A percentile compares a stretch with the other conserved stretches of the same genome.
Evolutionary conservation across 2,797 vertebrate genomes (phyloP).

Genomic region (Psittacula derbiana): DNA sequence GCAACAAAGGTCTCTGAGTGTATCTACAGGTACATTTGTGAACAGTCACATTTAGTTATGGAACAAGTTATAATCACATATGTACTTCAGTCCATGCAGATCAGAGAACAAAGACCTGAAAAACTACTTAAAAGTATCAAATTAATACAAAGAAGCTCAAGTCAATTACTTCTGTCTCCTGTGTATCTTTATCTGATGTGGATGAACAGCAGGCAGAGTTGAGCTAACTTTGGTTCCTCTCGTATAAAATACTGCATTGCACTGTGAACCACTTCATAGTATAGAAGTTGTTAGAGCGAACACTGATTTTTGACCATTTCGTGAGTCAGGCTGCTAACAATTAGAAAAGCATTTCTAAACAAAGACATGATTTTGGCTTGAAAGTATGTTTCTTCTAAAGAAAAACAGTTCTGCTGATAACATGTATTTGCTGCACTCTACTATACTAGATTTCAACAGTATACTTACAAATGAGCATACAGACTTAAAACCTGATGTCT

Average conservation of each 20-base stretch:
- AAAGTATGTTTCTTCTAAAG: background rate
- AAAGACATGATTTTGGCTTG: background rate
- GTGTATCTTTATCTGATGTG: background rate
- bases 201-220: background rate
- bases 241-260: background rate
- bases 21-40: background rate
- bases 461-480: background rate
- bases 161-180: background rate
- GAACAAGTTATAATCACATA: background rate
- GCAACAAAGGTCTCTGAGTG: background rate
- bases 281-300: rapidly evolving
- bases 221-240: background rate
- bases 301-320: rapidly evolving
- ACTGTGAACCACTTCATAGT: background rate
- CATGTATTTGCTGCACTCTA: background rate
- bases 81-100: background rate
- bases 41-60: background rate
- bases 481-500: background rate
- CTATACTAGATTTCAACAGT: background rate
- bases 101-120: background rate
- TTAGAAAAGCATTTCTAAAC: background rate
- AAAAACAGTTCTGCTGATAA: background rate
- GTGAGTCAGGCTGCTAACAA: background rate
- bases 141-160: background rate
- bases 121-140: background rate